Evolutionary conservation across 2,888 invertebrate genomes (phyloP).

Genomic region (Dasypolia templi): DNA sequence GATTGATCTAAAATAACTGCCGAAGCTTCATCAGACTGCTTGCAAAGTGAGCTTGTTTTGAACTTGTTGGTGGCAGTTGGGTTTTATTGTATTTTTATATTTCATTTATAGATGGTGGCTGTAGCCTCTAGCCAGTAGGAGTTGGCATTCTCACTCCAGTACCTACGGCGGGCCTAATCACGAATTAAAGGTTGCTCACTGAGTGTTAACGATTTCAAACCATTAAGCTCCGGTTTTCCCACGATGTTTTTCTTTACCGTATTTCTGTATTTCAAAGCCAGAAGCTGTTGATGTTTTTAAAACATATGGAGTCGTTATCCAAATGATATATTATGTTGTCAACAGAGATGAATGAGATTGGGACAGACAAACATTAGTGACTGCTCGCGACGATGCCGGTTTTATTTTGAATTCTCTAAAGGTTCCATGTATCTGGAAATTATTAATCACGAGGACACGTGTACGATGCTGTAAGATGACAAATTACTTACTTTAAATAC

Average conservation of each 20-base stretch:
- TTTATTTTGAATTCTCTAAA: conserved; percentile 61
- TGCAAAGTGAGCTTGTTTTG: no score
- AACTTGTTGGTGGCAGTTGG: no score
- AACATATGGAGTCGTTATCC: conserved; percentile 29
- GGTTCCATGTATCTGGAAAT: conserved; percentile 26
- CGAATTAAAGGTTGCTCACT: not conserved
- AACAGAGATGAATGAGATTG: conserved; percentile 50
- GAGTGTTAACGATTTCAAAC: not conserved
- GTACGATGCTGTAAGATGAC: no score
- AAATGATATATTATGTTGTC: conserved; percentile 45
- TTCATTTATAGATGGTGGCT: no score
- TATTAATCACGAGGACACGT: not conserved
- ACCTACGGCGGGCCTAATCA: not conserved
- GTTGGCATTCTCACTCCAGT: not conserved
- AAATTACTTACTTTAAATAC: no score
- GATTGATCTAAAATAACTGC: no score
- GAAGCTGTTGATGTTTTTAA: conserved; percentile 36
- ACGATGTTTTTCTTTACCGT: conserved; percentile 14
- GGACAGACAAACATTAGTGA: conserved; percentile 36
- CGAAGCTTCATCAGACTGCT: no score
- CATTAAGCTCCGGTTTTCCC: not conserved
- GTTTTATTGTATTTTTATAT: no score
- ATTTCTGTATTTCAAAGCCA: conserved; percentile 9
- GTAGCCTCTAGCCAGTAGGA: not conserved
- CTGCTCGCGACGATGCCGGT: conserved; percentile 20